A percentile compares a stretch with the other conserved stretches of the same genome.
These are phyloP conservation scores for Chamaetylas fuelleborni DNA, from an alignment of 2,113 vertebrate species.

Conservation along the genomic window DNA sequence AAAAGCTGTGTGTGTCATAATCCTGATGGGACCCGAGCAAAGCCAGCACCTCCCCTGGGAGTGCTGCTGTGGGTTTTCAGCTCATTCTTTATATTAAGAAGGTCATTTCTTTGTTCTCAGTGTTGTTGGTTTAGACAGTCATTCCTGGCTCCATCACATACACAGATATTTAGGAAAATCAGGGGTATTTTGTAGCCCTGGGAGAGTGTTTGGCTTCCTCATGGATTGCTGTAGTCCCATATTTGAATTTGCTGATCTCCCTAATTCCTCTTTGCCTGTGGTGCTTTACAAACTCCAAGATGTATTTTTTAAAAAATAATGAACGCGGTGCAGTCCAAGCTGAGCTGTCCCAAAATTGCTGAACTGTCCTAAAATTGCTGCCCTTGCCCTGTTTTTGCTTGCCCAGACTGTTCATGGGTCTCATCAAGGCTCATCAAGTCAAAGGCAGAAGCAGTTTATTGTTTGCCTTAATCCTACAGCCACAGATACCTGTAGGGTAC, in stretches of 20 bases:
- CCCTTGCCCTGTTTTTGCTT: background rate
- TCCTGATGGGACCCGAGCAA: background rate
- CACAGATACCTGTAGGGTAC: background rate
- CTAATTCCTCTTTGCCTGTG: background rate
- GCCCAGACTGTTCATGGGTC: rapidly evolving
- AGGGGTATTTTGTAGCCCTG: background rate
- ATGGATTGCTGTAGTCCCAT: rapidly evolving
- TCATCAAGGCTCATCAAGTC: background rate
- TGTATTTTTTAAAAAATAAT: background rate
- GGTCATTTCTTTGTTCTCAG: background rate
- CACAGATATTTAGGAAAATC: background rate
- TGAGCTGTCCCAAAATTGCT: background rate
- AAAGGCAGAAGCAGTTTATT: background rate
- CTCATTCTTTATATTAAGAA: background rate
- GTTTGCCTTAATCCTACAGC: background rate
- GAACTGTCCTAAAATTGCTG: background rate
- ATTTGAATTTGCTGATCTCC: background rate
- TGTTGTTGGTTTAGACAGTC: rapidly evolving
- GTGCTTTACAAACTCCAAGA: background rate
- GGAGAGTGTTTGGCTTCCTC: background rate
- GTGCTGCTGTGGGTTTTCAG: background rate
- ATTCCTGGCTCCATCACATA: background rate
- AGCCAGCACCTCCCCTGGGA: background rate
- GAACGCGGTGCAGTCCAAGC: rapidly evolving
- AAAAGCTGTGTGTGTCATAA: background rate